A percentile compares a stretch with the other conserved stretches of the same genome.
Evolutionary conservation across 2,797 vertebrate genomes (phyloP).

Genomic region (Tarsius wallacei): DNA sequence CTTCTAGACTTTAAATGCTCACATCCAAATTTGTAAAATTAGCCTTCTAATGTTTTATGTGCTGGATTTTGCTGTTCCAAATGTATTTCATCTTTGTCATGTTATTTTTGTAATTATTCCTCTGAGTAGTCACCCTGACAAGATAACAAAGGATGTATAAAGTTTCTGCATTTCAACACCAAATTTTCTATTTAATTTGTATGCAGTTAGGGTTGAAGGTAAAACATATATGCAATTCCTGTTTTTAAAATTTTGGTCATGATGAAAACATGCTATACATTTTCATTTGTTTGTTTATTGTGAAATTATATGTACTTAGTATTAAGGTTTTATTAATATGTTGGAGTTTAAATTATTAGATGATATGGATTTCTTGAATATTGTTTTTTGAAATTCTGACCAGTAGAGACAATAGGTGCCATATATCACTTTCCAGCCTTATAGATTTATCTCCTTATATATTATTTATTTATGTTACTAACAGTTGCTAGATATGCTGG

Average conservation of each 20-base stretch:
- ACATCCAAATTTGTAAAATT: slow-evolving; percentile 53
- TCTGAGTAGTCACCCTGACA: not conserved
- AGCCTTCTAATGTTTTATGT: slow-evolving; percentile 34
- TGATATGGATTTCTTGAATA: not conserved
- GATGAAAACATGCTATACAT: not conserved
- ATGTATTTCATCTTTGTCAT: slow-evolving; percentile 39
- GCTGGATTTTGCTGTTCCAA: not conserved
- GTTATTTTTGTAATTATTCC: not conserved
- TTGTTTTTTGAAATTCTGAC: slow-evolving; percentile 30
- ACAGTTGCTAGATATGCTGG: not conserved
- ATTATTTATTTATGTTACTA: slow-evolving; percentile 17
- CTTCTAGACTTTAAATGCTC: slow-evolving; percentile 9
- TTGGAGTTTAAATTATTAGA: not conserved
- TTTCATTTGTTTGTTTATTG: slow-evolving; percentile 43
- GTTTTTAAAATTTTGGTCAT: slow-evolving; percentile 11
- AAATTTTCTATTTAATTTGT: slow-evolving; percentile 53
- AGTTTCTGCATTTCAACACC: slow-evolving; percentile 32
- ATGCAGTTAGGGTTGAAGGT: not conserved
- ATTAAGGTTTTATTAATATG: not conserved
- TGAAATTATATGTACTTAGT: not conserved
- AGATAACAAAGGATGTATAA: not conserved
- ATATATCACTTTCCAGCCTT: not conserved
- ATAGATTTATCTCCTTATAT: not conserved
- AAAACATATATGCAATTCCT: slow-evolving; percentile 10
- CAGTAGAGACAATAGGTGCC: not conserved